Conservation (phyloP, 2,888 invertebrate genomes). For the Ypsolopha sequella region DNA sequence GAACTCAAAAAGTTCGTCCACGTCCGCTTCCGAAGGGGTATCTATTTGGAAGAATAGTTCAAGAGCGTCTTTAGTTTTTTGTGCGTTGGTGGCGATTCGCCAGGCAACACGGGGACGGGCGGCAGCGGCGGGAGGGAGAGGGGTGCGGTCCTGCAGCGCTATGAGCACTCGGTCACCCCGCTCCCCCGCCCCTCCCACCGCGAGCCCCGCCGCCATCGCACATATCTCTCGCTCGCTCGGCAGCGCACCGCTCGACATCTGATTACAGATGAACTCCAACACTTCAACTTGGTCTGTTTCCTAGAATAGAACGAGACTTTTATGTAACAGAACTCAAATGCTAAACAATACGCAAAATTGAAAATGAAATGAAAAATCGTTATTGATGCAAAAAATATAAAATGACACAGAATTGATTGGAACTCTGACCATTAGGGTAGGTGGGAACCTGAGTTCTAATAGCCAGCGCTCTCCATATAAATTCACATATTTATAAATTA, state of each 20-base stretch:
- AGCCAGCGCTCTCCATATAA: too few species aligned
- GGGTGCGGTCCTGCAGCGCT: constrained; percentile 26
- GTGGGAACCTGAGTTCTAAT: too few species aligned
- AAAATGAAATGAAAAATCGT: too few species aligned
- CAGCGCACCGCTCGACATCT: constrained; percentile 41
- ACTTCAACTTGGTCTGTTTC: constrained; percentile 47
- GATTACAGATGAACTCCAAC: constrained; percentile 48
- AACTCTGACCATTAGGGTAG: too few species aligned
- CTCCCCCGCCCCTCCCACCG: constrained; percentile 29
- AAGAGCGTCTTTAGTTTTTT: constrained; percentile 19
- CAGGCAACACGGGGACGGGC: constrained; percentile 30
- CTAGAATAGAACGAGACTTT: constrained; percentile 21
- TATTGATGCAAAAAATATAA: too few species aligned
- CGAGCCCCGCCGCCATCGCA: constrained; percentile 34
- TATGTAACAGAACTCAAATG: too few species aligned
- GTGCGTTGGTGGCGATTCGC: constrained; percentile 27
- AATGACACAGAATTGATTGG: too few species aligned
- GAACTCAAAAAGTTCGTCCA: constrained; percentile 50
- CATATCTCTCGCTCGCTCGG: constrained; percentile 30
- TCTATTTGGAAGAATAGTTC: constrained; percentile 36
- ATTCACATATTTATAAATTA: too few species aligned
- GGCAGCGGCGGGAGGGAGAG: constrained; percentile 26
- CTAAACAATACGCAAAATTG: too few species aligned
- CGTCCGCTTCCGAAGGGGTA: constrained; percentile 31
- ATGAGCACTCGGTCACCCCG: constrained; percentile 51